Evolutionary conservation across 2,113 vertebrate genomes (phyloP), one percentile per base, ranked within the genome.

Genomic region (Amia ocellicauda): DNA sequence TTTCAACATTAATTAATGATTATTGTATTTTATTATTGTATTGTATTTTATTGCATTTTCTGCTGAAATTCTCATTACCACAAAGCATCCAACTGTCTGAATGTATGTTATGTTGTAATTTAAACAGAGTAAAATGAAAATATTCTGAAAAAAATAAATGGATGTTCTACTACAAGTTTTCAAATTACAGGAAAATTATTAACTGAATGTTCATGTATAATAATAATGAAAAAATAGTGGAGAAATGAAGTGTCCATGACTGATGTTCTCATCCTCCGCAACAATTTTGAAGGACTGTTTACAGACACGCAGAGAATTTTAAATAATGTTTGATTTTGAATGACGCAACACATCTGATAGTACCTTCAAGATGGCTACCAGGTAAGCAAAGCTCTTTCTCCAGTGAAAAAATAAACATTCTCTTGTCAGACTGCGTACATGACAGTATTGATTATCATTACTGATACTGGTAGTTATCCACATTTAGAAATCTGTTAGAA

Each of bases 241-340:
- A 63, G 53, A 52, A 28, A n/a, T n/a, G n/a, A n/a, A n/a, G n/a
- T n/a, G n/a, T n/a, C n/a, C n/a, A n/a, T n/a, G n/a, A n/a, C n/a
- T n/a, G n/a, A n/a, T n/a, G n/a, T n/a, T n/a, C n/a, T n/a, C n/a
- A n/a, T n/a, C n/a, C n/a, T n/a, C n/a, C n/a, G n/a, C n/a, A n/a
- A n/a, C n/a, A n/a, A n/a, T n/a, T n/a, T n/a, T n/a, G n/a, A n/a
- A n/a, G n/a, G 60, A 62, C 50, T 53, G 61, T 54, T 54, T 19
- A 54, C 31, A 63, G 28, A 63, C 61, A 63, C 45, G 51, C 45
- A 62, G n/a, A 47, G 23, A 62, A 62, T 36, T 51, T 31, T 36
- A 62, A 54, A 63, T 42, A 63, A 63, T 53, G 61, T 63, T 54
- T 53, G 49, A 54, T 63, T 63, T 63, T 63, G 29, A 63, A 63